Evolutionary conservation across 2,888 invertebrate species (phyloP).

Genomic region (Tachina lurida): DNA sequence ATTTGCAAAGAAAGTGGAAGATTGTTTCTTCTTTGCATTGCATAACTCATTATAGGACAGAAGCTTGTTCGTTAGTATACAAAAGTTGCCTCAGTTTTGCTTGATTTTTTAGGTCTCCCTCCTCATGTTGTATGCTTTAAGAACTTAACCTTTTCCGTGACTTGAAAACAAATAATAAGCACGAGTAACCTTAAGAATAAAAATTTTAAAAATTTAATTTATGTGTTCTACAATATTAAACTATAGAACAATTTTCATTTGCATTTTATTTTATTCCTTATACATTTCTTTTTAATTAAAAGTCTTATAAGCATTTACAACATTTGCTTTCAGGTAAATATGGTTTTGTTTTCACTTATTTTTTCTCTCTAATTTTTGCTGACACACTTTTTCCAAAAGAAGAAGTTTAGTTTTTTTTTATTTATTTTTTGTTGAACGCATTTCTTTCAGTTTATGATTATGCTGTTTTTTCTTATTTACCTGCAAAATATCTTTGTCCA

Average conservation of each 20-base stretch:
- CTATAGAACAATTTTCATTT: not conserved
- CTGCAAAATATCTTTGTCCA: slow-evolving; percentile 1
- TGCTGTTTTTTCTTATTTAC: not conserved
- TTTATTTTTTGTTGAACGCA: not conserved
- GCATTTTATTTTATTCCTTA: not conserved
- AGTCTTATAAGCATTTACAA: not conserved
- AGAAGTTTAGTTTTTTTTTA: not conserved
- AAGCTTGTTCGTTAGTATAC: not conserved
- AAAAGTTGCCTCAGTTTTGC: no score
- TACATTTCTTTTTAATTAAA: not conserved
- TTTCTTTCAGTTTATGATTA: not conserved
- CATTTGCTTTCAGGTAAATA: not conserved
- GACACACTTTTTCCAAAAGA: not conserved
- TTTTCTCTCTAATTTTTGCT: not conserved
- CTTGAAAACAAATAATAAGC: no score
- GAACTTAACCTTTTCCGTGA: no score
- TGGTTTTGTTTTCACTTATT: not conserved
- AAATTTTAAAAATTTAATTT: not conserved
- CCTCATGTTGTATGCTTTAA: no score
- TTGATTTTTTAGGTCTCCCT: no score
- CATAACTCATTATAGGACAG: no score
- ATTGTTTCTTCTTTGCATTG: no score
- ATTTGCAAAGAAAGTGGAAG: no score
- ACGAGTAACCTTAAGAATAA: not conserved
- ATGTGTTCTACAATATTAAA: not conserved